These are phyloP conservation scores for Microtus ochrogaster DNA, from an alignment of 2,113 vertebrate genomes.

Conservation along the genomic window DNA sequence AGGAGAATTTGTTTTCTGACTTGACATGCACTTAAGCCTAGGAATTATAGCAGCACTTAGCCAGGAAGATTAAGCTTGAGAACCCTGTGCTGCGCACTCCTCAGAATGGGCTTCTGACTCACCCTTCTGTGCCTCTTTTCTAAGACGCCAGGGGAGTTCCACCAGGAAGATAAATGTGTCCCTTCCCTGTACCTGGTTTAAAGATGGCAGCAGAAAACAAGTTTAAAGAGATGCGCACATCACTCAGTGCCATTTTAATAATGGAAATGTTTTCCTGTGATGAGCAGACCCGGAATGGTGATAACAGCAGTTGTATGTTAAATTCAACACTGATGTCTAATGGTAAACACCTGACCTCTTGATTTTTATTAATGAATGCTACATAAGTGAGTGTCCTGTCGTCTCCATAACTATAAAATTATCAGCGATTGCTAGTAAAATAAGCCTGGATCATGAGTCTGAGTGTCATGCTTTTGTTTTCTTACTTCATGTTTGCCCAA, in stretches of 20 bases:
- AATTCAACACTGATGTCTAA: neutral
- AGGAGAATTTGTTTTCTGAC: neutral
- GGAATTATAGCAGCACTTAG: neutral
- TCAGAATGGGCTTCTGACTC: slow-evolving; percentile 64
- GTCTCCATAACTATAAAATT: slow-evolving; percentile 35
- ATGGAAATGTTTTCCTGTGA: neutral
- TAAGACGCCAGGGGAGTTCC: neutral
- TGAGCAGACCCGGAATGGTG: neutral
- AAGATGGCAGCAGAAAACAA: slow-evolving; percentile 25
- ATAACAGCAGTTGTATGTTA: neutral
- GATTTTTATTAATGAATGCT: neutral
- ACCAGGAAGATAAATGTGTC: slow-evolving; percentile 54
- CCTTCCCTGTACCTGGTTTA: slow-evolving; percentile 19
- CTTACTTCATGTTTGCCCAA: neutral
- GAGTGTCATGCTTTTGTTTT: slow-evolving; percentile 30
- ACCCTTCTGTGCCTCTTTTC: slow-evolving; percentile 21
- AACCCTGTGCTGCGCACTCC: neutral
- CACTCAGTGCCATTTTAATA: neutral
- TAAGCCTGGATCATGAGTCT: slow-evolving; percentile 19
- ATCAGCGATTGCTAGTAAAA: slow-evolving; percentile 41
- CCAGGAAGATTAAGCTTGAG: slow-evolving; percentile 8
- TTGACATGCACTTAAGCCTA: neutral
- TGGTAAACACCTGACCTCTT: neutral
- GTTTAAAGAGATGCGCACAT: neutral
- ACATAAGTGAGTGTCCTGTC: neutral